Conservation (phyloP, 2,113 vertebrate species). For the Dromas ardeola region DNA sequence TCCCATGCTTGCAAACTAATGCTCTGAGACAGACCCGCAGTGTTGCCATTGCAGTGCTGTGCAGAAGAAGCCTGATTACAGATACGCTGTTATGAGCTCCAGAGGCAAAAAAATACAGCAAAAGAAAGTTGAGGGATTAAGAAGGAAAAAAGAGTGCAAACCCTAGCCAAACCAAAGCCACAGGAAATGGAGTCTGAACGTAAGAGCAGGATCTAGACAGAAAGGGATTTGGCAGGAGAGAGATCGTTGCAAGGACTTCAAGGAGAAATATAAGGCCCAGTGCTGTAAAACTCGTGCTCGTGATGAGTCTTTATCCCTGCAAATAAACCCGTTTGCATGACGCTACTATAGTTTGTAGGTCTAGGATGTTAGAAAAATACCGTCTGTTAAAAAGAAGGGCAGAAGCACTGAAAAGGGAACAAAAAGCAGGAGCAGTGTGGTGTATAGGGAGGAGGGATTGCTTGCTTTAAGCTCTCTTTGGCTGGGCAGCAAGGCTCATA, state of each 20-base stretch:
- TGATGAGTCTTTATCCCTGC: background rate
- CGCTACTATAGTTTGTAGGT: background rate
- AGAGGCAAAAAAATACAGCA: background rate
- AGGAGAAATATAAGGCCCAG: background rate
- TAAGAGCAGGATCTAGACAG: constrained; percentile 2
- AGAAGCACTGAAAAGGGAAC: background rate
- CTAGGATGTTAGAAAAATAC: background rate
- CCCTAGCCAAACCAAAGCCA: constrained; percentile 51
- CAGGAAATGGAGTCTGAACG: constrained; percentile 56
- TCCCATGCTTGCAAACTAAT: background rate
- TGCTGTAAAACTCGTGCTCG: background rate
- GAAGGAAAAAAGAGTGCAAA: background rate
- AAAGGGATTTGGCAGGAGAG: constrained; percentile 35
- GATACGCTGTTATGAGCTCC: background rate
- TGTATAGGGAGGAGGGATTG: background rate
- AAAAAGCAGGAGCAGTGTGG: background rate
- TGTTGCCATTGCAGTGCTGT: background rate
- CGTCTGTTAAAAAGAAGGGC: background rate
- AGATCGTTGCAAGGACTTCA: background rate
- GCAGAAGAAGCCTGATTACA: background rate
- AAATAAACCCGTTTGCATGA: background rate
- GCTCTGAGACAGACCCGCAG: background rate
- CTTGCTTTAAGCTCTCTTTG: background rate
- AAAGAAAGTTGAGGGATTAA: constrained; percentile 52
- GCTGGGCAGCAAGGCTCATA: background rate